Percentiles rank a stretch among this genome's conserved stretches.
Evolutionary conservation across 2,888 invertebrate species (phyloP).

Genomic region (Lasioglossum lativentre): DNA sequence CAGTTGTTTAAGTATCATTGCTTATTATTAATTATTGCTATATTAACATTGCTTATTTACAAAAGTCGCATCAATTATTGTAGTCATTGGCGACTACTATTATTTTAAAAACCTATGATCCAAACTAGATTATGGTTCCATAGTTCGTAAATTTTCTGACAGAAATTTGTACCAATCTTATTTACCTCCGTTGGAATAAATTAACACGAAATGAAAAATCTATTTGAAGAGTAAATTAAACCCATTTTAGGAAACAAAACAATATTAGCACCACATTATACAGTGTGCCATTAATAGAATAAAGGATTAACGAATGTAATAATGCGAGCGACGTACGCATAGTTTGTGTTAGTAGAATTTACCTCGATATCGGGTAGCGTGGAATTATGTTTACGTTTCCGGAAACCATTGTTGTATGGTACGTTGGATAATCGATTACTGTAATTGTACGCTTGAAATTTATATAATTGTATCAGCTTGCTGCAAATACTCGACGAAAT

Average conservation of each 20-base stretch:
- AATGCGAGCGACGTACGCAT: conserved; percentile 2
- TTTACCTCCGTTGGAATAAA: background rate
- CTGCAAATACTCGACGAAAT: conserved; percentile 53
- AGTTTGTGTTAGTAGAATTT: conserved; percentile 9
- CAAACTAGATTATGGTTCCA: background rate
- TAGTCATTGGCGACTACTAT: too few species aligned
- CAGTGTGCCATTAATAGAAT: background rate
- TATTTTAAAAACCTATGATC: background rate
- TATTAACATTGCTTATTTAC: too few species aligned
- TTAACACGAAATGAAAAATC: background rate
- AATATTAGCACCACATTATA: background rate
- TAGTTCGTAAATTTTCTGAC: background rate
- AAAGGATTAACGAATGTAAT: conserved; percentile 30
- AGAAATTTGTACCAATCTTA: too few species aligned
- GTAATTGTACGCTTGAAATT: conserved; percentile 55
- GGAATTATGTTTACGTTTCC: conserved; percentile 54
- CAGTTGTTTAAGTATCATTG: too few species aligned
- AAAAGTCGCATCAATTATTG: too few species aligned
- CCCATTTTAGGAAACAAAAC: background rate
- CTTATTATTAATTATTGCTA: too few species aligned
- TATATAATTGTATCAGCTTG: conserved; percentile 53
- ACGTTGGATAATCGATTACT: conserved; percentile 60
- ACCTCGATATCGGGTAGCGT: background rate
- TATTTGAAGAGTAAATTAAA: background rate
- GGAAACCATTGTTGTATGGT: conserved; percentile 53